Base-by-base conservation (phyloP, 2,888 invertebrate genomes). In the Rhagonycha lutea region DNA sequence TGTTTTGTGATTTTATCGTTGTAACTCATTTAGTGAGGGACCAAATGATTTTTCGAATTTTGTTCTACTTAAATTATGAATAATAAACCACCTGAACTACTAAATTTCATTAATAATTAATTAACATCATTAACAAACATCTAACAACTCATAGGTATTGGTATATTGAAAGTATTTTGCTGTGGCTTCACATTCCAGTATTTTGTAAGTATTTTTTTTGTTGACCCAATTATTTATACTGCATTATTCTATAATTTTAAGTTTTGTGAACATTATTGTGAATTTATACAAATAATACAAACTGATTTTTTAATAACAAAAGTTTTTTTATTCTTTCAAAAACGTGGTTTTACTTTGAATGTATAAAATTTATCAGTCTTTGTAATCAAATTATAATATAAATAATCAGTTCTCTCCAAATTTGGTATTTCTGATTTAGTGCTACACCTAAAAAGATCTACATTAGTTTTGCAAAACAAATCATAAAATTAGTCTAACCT, bases 311-410 rank as follows among this genome's bases (percentile, higher is more conserved):
- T 47, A 47, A 47, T 47, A 47, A 7, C n/a, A 0, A 47, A 7
- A 2, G 47, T 8, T 12, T 47, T 47, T 47, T 47, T 47, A n/a
- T 47, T 47, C 7, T n/a, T 0, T 47, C 7, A 47, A 5, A 47
- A 47, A 5, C 47, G 47, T n/a, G 47, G 47, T 47, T 47, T 47
- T n/a, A 47, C 47, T 47, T 74, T 77, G 60, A 83, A 83, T 72
- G 69, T 78, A 76, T 82, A 81, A 74, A 77, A 83, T 76, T 78
- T 81, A 73, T 81, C 76, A 12, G 77, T 77, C 72, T 82, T 81
- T 14, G 79, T 84, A 68, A 86, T 84, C 23, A 83, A 74, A 78
- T 85, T 84, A 70, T 83, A 84, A 77, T 86, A 86, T 77, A 78
- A 84, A 70, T 80, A 75, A 80, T 86, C 86, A 14, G 80, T 82